Evolutionary conservation across 2,888 invertebrate genomes (phyloP), one percentile per base, ranked within the genome.

Genomic region (Himalopsyche tibetana): DNA sequence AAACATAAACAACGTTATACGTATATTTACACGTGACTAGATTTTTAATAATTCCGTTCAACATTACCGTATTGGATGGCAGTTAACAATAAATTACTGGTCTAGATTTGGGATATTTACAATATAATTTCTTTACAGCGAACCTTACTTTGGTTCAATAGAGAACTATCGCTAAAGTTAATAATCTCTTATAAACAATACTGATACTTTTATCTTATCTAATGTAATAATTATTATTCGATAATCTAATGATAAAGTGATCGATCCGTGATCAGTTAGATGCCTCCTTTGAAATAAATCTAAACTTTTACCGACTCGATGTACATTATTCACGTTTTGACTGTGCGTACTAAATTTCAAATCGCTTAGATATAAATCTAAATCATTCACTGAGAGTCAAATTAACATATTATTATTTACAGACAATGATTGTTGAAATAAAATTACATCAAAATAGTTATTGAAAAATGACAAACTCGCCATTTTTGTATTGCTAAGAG

Each of bases 181-280:
- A 74, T 74, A 74, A 74, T 74, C 28, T 74, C 38, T 74, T 74
- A 74, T 11, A 74, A 74, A 74, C 74, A 74, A 74, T 74, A 74
- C 74, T 74, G 74, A 74, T 74, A 74, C 5, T 38, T 38, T 74
- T 74, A 74, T 74, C 15, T 74, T 74, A 74, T 11, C 74, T 74
- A 74, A 36, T 74, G 12, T 74, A 74, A 36, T 19, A 36, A 36
- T 15, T 74, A 74, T 74, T 74, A 74, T 51, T 51, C 74, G 12
- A 28, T 74, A 51, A 15, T 51, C 51, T 51, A 74, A 74, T 74
- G 74, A 74, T 74, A 74, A 74, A 74, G 19, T 74, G 36, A 74
- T 74, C 74, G 36, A 74, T 74, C 36, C 74, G 74, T 74, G 74
- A 74, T 63, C 63, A 2, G 28, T 19, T 74, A 74, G 74, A 74